phyloP scores from a whole-genome alignment of 1,140 invertebrate genomes.

The Leguminivora glycinivorella region DNA sequence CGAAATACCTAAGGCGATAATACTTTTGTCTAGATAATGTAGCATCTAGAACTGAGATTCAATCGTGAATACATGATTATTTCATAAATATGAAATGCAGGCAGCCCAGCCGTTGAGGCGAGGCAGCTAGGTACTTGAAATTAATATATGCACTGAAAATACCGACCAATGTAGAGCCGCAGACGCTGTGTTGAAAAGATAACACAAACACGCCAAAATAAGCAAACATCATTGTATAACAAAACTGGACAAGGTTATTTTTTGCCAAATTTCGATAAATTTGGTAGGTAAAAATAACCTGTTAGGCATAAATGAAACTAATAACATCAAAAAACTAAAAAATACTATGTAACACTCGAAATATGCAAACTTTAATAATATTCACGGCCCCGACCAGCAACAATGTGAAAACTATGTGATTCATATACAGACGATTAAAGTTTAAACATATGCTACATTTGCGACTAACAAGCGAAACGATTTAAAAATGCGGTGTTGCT shows the following conservation, averaged over 20 bases:
- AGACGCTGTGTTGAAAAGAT: constrained; percentile 7
- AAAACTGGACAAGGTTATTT: background rate
- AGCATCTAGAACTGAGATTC: background rate
- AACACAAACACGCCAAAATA: background rate
- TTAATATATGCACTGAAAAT: constrained; percentile 23
- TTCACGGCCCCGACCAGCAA: background rate
- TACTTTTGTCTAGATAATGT: constrained; percentile 8
- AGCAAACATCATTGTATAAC: background rate
- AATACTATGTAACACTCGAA: background rate
- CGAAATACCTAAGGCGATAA: background rate
- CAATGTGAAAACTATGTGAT: background rate
- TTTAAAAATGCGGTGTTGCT: background rate
- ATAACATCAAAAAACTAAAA: background rate
- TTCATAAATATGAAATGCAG: constrained; percentile 25
- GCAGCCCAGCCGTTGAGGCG: background rate
- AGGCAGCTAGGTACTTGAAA: constrained; percentile 15
- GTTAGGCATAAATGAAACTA: too few relatives aligned
- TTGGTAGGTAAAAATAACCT: too few relatives aligned
- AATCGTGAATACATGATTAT: constrained; percentile 8
- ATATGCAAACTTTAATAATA: background rate
- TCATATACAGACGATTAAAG: background rate
- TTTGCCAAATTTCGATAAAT: too few relatives aligned
- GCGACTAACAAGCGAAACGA: background rate
- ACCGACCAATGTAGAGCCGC: constrained; percentile 2
- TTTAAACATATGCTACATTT: background rate